A percentile compares a stretch with the other conserved stretches of the same genome.
Conservation (phyloP, 1,140 invertebrate species). For the Lepidurus apus region DNA sequence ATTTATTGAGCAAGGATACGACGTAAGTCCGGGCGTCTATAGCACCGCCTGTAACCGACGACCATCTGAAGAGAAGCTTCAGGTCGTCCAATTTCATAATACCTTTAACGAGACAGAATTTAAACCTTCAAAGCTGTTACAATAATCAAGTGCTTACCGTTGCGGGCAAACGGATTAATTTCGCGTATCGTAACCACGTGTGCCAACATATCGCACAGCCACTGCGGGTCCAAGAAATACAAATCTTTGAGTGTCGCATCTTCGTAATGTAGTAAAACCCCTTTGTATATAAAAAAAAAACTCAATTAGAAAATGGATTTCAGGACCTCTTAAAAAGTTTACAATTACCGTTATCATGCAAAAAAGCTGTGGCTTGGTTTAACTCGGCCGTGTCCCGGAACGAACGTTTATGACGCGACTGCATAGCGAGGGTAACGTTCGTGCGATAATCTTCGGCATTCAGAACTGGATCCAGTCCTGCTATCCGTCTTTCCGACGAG, state of each 20-base stretch:
- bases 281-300: slow-evolving; percentile 46
- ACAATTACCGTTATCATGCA: slow-evolving; percentile 86
- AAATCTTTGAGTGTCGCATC: slow-evolving; percentile 91
- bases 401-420: slow-evolving; percentile 56
- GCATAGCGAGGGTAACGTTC: slow-evolving; percentile 63
- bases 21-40: slow-evolving; percentile 66
- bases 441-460: slow-evolving; percentile 76
- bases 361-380: slow-evolving; percentile 77
- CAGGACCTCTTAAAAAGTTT: not conserved
- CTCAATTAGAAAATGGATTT: slow-evolving; percentile 27
- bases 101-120: slow-evolving; percentile 47
- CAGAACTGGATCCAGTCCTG: slow-evolving; percentile 77
- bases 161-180: slow-evolving; percentile 90
- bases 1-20: slow-evolving; percentile 87
- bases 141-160: slow-evolving; percentile 49
- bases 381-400: slow-evolving; percentile 86
- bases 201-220: slow-evolving; percentile 95
- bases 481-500: slow-evolving; percentile 57
- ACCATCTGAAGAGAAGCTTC: slow-evolving; percentile 81
- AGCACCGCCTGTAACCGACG: slow-evolving; percentile 51
- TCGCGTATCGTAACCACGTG: slow-evolving; percentile 92
- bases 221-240: slow-evolving; percentile 94
- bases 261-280: slow-evolving; percentile 94
- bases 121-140: not conserved
- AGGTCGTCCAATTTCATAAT: slow-evolving; percentile 92